Evolutionary conservation across 1,140 invertebrate species (phyloP).

Genomic region (Venustaconcha ellipsiformis): DNA sequence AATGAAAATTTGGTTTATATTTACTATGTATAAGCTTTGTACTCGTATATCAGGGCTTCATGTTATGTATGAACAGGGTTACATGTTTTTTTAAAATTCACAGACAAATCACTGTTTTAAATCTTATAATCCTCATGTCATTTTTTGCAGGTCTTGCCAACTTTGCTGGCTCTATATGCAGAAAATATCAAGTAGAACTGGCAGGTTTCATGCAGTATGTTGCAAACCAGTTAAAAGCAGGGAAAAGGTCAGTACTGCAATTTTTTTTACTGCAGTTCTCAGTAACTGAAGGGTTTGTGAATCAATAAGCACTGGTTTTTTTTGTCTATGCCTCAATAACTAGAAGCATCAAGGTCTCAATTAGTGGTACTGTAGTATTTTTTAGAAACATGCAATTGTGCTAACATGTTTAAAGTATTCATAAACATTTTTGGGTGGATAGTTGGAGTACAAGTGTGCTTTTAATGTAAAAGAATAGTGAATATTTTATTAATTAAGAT

Average conservation of each 20-base stretch:
- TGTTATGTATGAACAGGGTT: neutral
- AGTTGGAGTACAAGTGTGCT: too few relatives aligned
- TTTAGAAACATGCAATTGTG: too few relatives aligned
- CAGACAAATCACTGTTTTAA: too few relatives aligned
- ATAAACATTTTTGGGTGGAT: too few relatives aligned
- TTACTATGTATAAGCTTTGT: neutral
- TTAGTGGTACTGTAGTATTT: too few relatives aligned
- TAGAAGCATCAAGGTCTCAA: too few relatives aligned
- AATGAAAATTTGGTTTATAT: neutral
- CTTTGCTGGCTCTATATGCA: conserved; percentile 95
- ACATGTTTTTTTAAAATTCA: neutral
- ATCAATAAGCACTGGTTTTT: too few relatives aligned
- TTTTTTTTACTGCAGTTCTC: neutral
- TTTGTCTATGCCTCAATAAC: too few relatives aligned
- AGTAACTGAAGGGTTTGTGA: neutral
- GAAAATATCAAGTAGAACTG: conserved; percentile 97
- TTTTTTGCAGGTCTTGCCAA: conserved; percentile 79
- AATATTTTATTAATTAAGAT: too few relatives aligned
- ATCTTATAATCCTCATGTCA: neutral
- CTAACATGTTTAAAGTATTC: too few relatives aligned
- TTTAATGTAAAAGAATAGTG: too few relatives aligned
- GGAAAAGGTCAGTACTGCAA: conserved; percentile 84
- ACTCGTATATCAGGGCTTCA: neutral
- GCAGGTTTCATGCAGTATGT: conserved; percentile 96
- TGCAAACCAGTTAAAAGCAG: conserved; percentile 95